Evolutionary conservation across 2,113 vertebrate species (phyloP).

Genomic region (Empidonax traillii): DNA sequence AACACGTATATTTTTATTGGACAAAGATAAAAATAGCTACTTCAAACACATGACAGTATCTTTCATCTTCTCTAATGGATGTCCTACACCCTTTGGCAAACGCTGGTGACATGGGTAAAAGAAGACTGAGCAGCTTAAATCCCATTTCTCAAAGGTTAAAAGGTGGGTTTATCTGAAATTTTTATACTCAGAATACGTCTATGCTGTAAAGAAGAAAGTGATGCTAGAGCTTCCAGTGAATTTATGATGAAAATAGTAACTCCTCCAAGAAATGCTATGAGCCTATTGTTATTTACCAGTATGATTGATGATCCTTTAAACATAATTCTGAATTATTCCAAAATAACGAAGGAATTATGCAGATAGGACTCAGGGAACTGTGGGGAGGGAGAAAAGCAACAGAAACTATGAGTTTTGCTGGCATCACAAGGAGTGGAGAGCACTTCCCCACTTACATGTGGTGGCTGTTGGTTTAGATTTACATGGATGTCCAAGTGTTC

Average conservation of each 20-base stretch:
- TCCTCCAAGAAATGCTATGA: conserved; percentile 19
- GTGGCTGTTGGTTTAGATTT: neutral
- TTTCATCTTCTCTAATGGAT: neutral
- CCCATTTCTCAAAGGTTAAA: neutral
- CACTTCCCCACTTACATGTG: neutral
- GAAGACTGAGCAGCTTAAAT: neutral
- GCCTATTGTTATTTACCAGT: neutral
- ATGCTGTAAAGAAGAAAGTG: neutral
- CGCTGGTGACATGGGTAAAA: neutral
- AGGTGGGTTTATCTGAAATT: neutral
- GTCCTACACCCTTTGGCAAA: neutral
- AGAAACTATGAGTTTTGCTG: neutral
- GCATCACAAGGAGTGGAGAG: neutral
- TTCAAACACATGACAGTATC: neutral
- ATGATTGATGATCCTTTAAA: conserved; percentile 41
- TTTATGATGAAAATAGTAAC: conserved; percentile 30
- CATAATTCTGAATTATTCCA: conserved; percentile 4
- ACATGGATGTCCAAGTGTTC: neutral
- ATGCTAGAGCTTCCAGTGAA: conserved; percentile 39
- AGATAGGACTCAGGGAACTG: neutral
- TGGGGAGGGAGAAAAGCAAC: neutral
- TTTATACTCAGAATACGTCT: neutral
- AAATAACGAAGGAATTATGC: neutral
- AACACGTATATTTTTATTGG: neutral
- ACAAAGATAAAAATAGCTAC: conserved; percentile 7